Evolutionary conservation across 2,113 vertebrate genomes (phyloP).

Genomic region (Maccullochella peelii): DNA sequence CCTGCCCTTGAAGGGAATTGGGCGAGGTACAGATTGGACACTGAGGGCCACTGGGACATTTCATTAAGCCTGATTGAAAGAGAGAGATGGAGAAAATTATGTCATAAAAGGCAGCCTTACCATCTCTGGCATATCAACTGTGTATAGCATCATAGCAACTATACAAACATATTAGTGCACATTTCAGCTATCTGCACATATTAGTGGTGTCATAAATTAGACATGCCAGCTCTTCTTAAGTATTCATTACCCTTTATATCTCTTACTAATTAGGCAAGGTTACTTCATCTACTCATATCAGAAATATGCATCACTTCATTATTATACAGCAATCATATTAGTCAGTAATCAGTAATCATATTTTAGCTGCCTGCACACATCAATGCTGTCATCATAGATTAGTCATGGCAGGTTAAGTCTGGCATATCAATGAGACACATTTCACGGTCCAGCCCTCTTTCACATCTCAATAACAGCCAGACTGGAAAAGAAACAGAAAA

Average conservation of each 20-base stretch:
- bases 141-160: conserved; percentile 27
- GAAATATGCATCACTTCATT: conserved; percentile 70
- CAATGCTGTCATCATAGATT: conserved; percentile 75
- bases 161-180: conserved; percentile 45
- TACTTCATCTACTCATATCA: conserved; percentile 67
- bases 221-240: conserved; percentile 49
- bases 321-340: conserved; percentile 67
- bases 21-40: conserved; percentile 89
- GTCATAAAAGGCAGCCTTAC: conserved; percentile 1
- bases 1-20: conserved; percentile 77
- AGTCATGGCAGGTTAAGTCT: conserved; percentile 76
- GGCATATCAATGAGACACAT: conserved; percentile 71
- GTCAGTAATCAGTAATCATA: too few species aligned
- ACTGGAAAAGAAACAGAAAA: conserved; percentile 42
- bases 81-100: conserved; percentile 38
- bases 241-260: conserved; percentile 66
- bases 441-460: conserved; percentile 64
- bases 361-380: conserved; percentile 66
- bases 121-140: conserved; percentile 15
- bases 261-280: conserved; percentile 63
- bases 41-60: conserved; percentile 88
- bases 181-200: conserved; percentile 47
- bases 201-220: conserved; percentile 60
- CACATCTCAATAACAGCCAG: conserved; percentile 63
- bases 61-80: conserved; percentile 86